Conservation (phyloP, 1,140 invertebrate species). For the Cydia strobilella region DNA sequence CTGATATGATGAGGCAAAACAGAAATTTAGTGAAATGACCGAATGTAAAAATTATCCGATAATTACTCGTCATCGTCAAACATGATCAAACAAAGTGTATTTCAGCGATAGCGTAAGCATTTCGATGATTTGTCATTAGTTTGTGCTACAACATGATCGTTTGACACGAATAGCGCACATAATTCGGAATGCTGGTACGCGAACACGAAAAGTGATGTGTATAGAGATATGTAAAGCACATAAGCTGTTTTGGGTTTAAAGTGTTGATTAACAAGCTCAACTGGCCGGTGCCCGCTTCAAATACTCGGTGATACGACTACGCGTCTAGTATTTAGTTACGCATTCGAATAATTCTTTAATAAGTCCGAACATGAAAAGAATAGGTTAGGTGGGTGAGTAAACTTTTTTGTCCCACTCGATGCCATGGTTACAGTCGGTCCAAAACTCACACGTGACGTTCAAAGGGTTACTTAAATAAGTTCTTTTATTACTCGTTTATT, state of each 20-base stretch:
- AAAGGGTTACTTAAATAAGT: too few species aligned
- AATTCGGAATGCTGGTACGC: background rate
- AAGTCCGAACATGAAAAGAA: too few species aligned
- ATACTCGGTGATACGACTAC: conserved; percentile 55
- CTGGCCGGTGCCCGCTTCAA: conserved; percentile 66
- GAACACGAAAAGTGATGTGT: background rate
- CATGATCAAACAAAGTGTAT: background rate
- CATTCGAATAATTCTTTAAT: conserved; percentile 46
- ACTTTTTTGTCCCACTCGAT: too few species aligned
- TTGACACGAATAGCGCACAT: conserved; percentile 13
- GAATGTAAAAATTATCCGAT: background rate
- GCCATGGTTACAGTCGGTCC: too few species aligned
- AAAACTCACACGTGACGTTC: too few species aligned
- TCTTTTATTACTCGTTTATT: background rate
- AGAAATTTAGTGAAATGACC: too few species aligned
- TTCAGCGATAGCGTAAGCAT: background rate
- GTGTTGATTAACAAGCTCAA: conserved; percentile 71
- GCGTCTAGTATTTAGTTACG: conserved; percentile 51
- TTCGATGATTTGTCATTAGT: background rate
- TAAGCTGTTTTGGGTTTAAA: background rate
- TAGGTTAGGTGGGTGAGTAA: too few species aligned
- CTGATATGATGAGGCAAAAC: too few species aligned
- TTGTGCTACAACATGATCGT: background rate
- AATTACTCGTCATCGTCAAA: background rate
- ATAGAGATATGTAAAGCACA: background rate